phyloP scores from a whole-genome alignment of 2,113 vertebrate species.

The Bos javanicus region DNA sequence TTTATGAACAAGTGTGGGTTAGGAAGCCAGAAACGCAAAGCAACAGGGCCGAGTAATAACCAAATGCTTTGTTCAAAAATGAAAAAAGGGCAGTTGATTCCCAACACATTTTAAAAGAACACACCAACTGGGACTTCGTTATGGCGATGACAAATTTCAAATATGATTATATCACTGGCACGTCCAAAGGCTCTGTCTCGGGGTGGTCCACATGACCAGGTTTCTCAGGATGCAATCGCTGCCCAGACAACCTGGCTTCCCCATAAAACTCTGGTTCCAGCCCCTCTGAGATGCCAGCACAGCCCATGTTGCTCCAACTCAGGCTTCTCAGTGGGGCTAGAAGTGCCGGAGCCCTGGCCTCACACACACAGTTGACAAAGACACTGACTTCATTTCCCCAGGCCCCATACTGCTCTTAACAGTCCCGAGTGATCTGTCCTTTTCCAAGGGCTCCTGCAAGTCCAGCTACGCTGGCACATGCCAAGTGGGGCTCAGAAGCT shows the following conservation, averaged over 20 bases:
- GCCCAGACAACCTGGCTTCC: too few species aligned
- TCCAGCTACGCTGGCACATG: accelerated
- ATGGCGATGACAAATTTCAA: neutral
- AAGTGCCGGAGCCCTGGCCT: too few species aligned
- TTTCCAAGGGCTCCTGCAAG: neutral
- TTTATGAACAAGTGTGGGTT: slow-evolving; percentile 18
- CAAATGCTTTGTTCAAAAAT: neutral
- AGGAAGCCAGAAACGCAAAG: slow-evolving; percentile 5
- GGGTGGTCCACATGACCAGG: accelerated
- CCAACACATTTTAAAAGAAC: neutral
- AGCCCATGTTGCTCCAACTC: too few species aligned
- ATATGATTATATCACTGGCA: neutral
- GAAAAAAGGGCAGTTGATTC: neutral
- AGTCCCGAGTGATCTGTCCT: accelerated
- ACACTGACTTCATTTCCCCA: neutral
- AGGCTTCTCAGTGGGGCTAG: neutral
- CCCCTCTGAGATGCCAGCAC: neutral
- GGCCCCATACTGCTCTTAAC: accelerated
- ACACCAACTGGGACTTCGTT: neutral
- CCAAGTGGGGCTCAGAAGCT: neutral
- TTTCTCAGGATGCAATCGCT: neutral
- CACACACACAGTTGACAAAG: neutral
- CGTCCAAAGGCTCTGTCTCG: neutral
- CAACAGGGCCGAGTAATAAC: neutral
- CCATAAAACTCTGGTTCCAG: neutral